Percentiles rank a stretch among this genome's conserved stretches.
These are phyloP conservation scores for Chaenogobius annularis DNA, from an alignment of 2,113 vertebrate species.

Conservation along the genomic window DNA sequence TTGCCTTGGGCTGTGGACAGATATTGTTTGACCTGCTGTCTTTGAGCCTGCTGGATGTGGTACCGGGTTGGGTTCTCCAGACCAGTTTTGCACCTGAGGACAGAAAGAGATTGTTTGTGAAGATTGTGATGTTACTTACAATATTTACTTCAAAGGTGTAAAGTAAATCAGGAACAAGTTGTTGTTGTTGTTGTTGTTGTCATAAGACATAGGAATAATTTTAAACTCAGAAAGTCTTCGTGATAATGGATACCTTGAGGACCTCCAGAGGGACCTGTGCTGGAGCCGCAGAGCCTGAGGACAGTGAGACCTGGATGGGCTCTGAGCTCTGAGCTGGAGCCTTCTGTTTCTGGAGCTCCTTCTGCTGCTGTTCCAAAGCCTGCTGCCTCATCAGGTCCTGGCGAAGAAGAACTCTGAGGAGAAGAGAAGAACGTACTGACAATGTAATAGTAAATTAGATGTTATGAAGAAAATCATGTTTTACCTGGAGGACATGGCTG, in stretches of 20 bases:
- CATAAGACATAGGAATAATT: neutral
- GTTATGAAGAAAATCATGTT: neutral
- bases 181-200: neutral
- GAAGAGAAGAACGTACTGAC: neutral
- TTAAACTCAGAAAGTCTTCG: neutral
- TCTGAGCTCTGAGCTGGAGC: constrained; percentile 44
- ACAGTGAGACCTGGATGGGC: constrained; percentile 77
- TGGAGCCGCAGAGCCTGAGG: constrained; percentile 63
- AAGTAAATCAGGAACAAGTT: neutral
- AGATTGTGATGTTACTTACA: no score
- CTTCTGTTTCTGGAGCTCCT: constrained; percentile 77
- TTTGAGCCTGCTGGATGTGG: constrained; percentile 85
- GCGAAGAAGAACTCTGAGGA: constrained; percentile 79
- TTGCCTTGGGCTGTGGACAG: constrained; percentile 82
- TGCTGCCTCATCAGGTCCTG: constrained; percentile 91
- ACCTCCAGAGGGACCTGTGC: constrained; percentile 88
- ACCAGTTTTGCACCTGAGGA: constrained; percentile 83
- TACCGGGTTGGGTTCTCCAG: constrained; percentile 88
- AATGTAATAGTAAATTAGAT: neutral
- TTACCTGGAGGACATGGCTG: constrained; percentile 59
- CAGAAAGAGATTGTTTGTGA: neutral
- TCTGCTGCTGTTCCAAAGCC: constrained; percentile 84
- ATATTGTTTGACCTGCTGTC: constrained; percentile 86
- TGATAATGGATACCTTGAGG: constrained; percentile 78
- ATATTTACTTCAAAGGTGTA: neutral